phyloP scores from a whole-genome alignment of 2,113 vertebrate species.

The Solea solea region DNA sequence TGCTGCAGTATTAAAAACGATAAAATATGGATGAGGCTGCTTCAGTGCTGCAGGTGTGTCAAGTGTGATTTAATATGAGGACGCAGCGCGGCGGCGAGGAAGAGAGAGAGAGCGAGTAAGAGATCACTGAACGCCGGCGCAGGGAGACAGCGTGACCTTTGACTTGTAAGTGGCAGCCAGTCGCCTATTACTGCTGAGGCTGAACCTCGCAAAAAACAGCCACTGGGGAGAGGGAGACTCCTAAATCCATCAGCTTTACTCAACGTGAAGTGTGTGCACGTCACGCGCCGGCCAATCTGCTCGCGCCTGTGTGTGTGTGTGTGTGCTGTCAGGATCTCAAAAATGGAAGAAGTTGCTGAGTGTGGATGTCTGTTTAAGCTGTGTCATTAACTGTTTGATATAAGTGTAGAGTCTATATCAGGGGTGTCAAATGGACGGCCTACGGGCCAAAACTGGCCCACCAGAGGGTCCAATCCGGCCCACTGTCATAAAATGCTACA shows the following conservation, averaged over 20 bases:
- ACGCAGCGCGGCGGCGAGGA: slow-evolving; percentile 48
- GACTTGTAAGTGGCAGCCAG: slow-evolving; percentile 87
- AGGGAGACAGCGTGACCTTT: slow-evolving; percentile 85
- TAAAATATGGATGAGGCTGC: slow-evolving; percentile 98
- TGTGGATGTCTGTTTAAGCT: slow-evolving; percentile 12
- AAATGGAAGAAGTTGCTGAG: slow-evolving; percentile 7
- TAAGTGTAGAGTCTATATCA: too few species aligned
- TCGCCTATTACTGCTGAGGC: slow-evolving; percentile 88
- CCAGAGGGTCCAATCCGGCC: too few species aligned
- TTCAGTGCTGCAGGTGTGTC: slow-evolving; percentile 89
- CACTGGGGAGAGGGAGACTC: slow-evolving; percentile 85
- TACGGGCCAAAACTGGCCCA: too few species aligned
- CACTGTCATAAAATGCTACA: too few species aligned
- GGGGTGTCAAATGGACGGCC: too few species aligned
- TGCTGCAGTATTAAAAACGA: slow-evolving; percentile 94
- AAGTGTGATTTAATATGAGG: slow-evolving; percentile 97
- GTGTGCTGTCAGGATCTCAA: slow-evolving; percentile 26
- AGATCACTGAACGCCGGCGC: slow-evolving; percentile 86
- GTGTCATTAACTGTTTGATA: too few species aligned
- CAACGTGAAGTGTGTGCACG: slow-evolving; percentile 69
- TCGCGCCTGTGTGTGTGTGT: slow-evolving; percentile 23
- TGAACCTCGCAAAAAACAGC: slow-evolving; percentile 86
- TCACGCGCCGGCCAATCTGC: slow-evolving; percentile 55
- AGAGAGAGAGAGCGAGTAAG: slow-evolving; percentile 85
- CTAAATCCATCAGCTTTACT: slow-evolving; percentile 87